Evolutionary conservation across 92 coral and sea anemone species (phyloP).

Genomic region (Nematostella vectensis): DNA sequence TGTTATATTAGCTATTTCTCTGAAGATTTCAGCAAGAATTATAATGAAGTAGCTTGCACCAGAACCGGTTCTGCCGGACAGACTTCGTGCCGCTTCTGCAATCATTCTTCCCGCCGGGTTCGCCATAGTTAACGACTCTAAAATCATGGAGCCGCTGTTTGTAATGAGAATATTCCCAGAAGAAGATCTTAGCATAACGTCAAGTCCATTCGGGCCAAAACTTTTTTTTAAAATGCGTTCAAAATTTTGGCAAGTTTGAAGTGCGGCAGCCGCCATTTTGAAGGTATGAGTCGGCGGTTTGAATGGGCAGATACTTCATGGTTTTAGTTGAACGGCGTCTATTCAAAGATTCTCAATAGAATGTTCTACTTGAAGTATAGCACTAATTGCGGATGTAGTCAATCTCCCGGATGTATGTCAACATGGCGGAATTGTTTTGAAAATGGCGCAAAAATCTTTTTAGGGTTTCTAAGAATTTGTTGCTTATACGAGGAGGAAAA

Average conservation of each 20-base stretch:
- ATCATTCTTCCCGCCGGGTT: conserved; percentile 59
- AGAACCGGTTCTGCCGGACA: conserved; percentile 54
- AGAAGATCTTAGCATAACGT: conserved; percentile 63
- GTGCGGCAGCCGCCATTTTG: conserved; percentile 74
- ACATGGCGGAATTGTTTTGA: conserved; percentile 26
- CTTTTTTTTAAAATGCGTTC: conserved; percentile 56
- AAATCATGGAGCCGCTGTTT: conserved; percentile 63
- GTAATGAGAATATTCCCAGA: conserved; percentile 83
- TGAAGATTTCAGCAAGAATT: conserved; percentile 47
- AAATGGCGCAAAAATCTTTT: conserved; percentile 4
- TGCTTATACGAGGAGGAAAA: conserved; percentile 4
- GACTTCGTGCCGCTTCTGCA: conserved; percentile 44
- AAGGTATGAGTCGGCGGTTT: conserved; percentile 2
- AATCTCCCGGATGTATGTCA: conserved; percentile 26
- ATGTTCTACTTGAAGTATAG: too few species aligned
- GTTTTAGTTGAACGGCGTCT: too few species aligned
- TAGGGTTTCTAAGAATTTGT: not conserved
- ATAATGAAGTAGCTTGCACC: conserved; percentile 74
- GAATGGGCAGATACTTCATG: not conserved
- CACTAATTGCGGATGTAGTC: too few species aligned
- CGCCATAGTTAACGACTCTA: conserved; percentile 56
- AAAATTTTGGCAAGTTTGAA: conserved; percentile 44
- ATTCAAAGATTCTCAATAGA: too few species aligned
- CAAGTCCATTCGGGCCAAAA: conserved; percentile 97
- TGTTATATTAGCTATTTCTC: conserved; percentile 24